Evolutionary conservation across 2,797 vertebrate genomes (phyloP), one percentile per base, ranked within the genome.

Genomic region (Catamblyrhynchus diadema): DNA sequence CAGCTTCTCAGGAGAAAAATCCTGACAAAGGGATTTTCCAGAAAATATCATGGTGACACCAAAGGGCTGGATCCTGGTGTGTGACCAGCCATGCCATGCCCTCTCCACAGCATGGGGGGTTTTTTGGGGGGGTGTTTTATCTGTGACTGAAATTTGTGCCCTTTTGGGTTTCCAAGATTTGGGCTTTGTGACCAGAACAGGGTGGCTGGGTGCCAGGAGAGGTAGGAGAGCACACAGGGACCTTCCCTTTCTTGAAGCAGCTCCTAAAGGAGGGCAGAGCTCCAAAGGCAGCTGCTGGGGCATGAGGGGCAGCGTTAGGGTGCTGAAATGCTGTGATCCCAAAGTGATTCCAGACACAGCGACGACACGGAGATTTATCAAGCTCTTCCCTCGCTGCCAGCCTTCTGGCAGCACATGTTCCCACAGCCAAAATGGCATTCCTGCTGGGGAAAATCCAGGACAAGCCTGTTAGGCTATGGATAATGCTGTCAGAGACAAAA

Each of bases 261-360:
- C 54, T 92, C 74, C 53, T 30, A 11, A 81, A 72, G 54, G 56
- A 39, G 47, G 18, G 66, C 25, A 72, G 25, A 53, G 28, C n/a
- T 61, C 57, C 56, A 47, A 37, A 54, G 57, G 8, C 57, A 64
- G 86, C 42, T 75, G 69, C 71, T 4, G 4, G 50, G 35, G 30
- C 83, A 60, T 0, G 0, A 67, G 50, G 14, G 65, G 30, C 14
- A 42, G 65, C 0, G 0, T 17, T 4, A 20, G 66, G 51, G n/a
- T 1, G 0, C 47, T 30, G 18, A 57, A 65, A n/a, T 1, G n/a
- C 82, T 14, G 27, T 0, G 2, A 50, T 19, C 17, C 35, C 53
- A 18, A 54, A 27, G 67, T 3, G 2, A 32, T 16, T n/a, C 65
- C 84, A 94, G 94, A 69, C 93, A 91, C 66, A 20, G 70, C 10